phyloP scores from a whole-genome alignment of 1,140 invertebrate species.

The Euura saliciscinereae region DNA sequence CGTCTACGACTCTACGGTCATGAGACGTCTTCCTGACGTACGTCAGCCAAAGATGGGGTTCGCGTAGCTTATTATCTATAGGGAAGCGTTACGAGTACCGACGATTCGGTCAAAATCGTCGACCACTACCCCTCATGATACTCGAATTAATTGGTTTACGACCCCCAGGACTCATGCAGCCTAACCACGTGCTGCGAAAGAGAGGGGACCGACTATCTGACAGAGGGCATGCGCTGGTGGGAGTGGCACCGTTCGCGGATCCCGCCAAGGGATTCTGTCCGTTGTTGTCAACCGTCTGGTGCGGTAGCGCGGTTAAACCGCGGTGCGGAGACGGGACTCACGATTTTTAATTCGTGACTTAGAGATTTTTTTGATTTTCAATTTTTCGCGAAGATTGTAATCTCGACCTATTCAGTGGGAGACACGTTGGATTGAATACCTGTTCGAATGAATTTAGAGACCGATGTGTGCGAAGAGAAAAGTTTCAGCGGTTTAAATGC shows the following conservation, averaged over 20 bases:
- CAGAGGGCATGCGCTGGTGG: conserved; percentile 44
- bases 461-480: background rate
- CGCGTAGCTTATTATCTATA: too few species aligned
- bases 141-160: conserved; percentile 36
- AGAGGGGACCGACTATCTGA: conserved; percentile 2
- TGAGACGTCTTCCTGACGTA: too few species aligned
- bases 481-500: too few species aligned
- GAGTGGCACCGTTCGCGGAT: conserved; percentile 41
- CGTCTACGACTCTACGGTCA: too few species aligned
- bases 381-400: too few species aligned
- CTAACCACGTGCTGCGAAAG: background rate
- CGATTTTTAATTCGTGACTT: too few species aligned
- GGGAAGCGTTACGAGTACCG: too few species aligned
- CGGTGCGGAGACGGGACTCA: too few species aligned
- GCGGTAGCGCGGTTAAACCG: too few species aligned
- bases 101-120: background rate
- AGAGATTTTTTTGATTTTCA: too few species aligned
- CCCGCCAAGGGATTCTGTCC: conserved; percentile 37
- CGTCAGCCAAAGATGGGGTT: too few species aligned
- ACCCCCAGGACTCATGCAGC: conserved; percentile 12
- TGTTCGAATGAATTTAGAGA: background rate
- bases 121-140: conserved; percentile 21
- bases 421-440: background rate
- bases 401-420: too few species aligned
- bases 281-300: background rate